Percentiles rank a stretch among this genome's conserved stretches.
Evolutionary conservation across 2,797 vertebrate genomes (phyloP).

Genomic region (Thalassophryne amazonica): DNA sequence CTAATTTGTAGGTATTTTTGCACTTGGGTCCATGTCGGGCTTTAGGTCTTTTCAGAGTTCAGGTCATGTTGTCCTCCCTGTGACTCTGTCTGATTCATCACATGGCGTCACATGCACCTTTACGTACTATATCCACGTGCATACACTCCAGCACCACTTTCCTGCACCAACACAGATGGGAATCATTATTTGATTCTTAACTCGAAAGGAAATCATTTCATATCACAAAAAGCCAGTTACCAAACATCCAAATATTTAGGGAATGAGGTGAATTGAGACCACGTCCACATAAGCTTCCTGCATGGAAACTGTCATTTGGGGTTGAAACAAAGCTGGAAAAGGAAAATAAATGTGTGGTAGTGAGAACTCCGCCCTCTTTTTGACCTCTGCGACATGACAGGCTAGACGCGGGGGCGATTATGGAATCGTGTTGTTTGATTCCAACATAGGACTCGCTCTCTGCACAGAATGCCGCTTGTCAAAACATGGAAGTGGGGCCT

Average conservation of each 20-base stretch:
- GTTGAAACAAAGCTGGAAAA: constrained; percentile 53
- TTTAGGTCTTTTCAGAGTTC: constrained; percentile 1
- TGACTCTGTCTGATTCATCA: constrained; percentile 17
- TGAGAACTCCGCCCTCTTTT: constrained; percentile 13
- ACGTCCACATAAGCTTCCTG: constrained; percentile 35
- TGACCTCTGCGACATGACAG: constrained; percentile 52
- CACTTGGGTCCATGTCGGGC: not conserved
- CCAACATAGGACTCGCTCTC: constrained; percentile 14
- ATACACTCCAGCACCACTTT: constrained; percentile 18
- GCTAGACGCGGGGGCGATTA: constrained; percentile 24
- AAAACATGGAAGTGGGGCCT: constrained; percentile 40
- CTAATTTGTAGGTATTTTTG: not conserved
- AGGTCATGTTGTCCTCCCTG: constrained; percentile 14
- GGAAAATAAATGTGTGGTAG: constrained; percentile 50
- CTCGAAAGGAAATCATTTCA: constrained; percentile 68
- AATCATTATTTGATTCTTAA: constrained; percentile 73
- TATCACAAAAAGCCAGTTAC: constrained; percentile 73
- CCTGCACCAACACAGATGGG: constrained; percentile 49
- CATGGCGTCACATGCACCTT: constrained; percentile 7
- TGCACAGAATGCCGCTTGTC: constrained; percentile 55
- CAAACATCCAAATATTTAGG: constrained; percentile 74
- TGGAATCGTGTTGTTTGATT: constrained; percentile 50
- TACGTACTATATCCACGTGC: constrained; percentile 8
- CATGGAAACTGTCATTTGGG: constrained; percentile 58
- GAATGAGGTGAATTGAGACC: constrained; percentile 43